phyloP scores from a whole-genome alignment of 2,888 invertebrate genomes.

The Camptogramma bilineatum region DNA sequence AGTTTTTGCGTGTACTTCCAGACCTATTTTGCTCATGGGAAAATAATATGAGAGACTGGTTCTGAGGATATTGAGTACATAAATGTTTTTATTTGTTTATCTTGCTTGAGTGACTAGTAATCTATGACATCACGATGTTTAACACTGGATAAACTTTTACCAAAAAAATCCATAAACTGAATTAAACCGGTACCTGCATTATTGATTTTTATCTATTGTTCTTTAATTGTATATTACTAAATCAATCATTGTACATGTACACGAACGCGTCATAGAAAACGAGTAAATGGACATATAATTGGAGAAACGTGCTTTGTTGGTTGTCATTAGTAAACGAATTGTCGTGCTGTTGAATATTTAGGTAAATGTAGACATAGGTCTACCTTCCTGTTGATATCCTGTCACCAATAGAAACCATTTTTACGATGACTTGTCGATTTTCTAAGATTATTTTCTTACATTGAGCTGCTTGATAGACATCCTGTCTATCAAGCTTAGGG shows the following conservation, averaged over 20 bases:
- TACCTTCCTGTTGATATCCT: conserved; percentile 18
- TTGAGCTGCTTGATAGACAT: too few species aligned
- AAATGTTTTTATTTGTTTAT: too few species aligned
- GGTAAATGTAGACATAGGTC: conserved; percentile 2
- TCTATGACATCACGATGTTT: neutral
- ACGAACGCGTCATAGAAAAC: conserved; percentile 45
- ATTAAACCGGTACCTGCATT: neutral
- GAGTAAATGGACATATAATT: conserved; percentile 54
- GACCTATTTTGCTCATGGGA: neutral
- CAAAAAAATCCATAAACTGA: neutral
- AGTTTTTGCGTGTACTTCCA: neutral
- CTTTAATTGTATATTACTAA: conserved; percentile 27
- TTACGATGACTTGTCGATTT: neutral
- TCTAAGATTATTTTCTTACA: neutral
- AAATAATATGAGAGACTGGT: neutral
- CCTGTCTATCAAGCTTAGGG: neutral
- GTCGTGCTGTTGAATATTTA: conserved; percentile 39
- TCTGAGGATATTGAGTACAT: neutral
- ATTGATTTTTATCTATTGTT: conserved; percentile 10
- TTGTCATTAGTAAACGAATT: conserved; percentile 41
- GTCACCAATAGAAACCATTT: conserved; percentile 6
- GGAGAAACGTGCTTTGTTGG: conserved; percentile 53
- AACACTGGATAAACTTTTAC: neutral
- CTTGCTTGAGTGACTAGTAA: too few species aligned
- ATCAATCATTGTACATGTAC: conserved; percentile 27